Base-by-base conservation (phyloP, 2,888 invertebrate genomes). In the Melanchra persicariae region DNA sequence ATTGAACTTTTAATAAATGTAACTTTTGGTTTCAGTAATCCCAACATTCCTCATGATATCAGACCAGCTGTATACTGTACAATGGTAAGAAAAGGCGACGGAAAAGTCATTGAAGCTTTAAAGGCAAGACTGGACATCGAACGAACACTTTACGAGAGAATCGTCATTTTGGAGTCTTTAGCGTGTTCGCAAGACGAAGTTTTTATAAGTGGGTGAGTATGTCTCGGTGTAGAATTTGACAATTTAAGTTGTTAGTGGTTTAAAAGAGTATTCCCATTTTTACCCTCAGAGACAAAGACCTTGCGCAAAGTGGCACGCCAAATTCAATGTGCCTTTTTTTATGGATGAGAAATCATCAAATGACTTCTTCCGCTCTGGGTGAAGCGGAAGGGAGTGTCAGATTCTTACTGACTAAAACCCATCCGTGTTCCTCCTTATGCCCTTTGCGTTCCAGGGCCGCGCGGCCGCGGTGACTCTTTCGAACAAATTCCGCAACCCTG, bases 21-120 rank as follows among this genome's bases (percentile, higher is more conserved):
- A 30, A 3, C 30, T 30, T 30, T 30, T 52, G 8, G 0, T 55
- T 34, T 6, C 83, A 95, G 95, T 2, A 95, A 95, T 69, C 93
- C 94, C 0, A 84, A 91, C 51, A 95, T 95, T 17, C 95, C 95
- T 1, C 83, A 87, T 26, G 95, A 97, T 79, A 90, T 97, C 49
- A 95, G 97, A 72, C 92, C 96, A 2, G 97, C 97, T 0, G 97
- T 98, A 0, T 98, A 98, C 90, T 98, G 98, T 88, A 97, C 97
- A 0, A 98, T 97, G 70, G 96, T 98, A 0, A 95, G 96, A 24
- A 96, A 97, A 74, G 98, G 98, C 0, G 97, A 97, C 82, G 94
- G 52, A 94, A 95, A 96, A 0, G 97, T 97, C 78, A 98, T 98
- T 97, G 94, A 97, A 34, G 98, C 98, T 77, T 96, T 97, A 8